Percentiles rank a stretch among this genome's conserved stretches.
These are phyloP conservation scores for Belgica antarctica DNA, from an alignment of 2,888 invertebrate genomes.

Conservation along the genomic window DNA sequence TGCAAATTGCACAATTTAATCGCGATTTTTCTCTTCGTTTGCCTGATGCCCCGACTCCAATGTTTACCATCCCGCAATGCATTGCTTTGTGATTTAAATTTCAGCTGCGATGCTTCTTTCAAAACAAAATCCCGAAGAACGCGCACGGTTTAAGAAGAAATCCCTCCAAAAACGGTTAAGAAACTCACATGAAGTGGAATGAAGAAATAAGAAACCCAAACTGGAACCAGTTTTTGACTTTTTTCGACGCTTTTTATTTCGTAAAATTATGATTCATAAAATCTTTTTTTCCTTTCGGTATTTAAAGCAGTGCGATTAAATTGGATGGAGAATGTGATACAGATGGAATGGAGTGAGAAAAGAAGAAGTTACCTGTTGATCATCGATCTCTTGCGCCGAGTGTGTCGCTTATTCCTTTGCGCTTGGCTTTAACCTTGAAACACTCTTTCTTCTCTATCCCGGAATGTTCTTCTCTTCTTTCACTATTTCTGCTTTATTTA, in stretches of 20 bases:
- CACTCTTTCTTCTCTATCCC: constrained; percentile 1
- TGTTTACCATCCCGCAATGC: not conserved
- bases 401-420: not conserved
- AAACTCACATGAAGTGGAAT: constrained; percentile 25
- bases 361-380: constrained; percentile 19
- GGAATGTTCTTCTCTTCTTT: constrained; percentile 4
- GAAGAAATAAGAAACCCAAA: constrained; percentile 6
- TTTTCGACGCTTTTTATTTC: not conserved
- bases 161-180: constrained; percentile 29
- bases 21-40: too few relatives aligned
- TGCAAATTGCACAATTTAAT: constrained; percentile 13
- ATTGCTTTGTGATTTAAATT: not conserved
- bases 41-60: not conserved
- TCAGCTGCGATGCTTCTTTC: not conserved
- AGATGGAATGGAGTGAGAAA: not conserved
- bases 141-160: constrained; percentile 18
- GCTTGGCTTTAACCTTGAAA: constrained; percentile 33
- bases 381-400: constrained; percentile 18
- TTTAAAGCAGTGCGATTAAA: constrained; percentile 1
- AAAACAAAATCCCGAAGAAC: not conserved
- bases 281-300: not conserved
- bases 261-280: constrained; percentile 28
- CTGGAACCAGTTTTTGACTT: constrained; percentile 28
- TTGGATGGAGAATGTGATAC: not conserved
- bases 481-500: not conserved